Conservation (phyloP, 2,888 invertebrate species). For the Yponomeuta malinellus region DNA sequence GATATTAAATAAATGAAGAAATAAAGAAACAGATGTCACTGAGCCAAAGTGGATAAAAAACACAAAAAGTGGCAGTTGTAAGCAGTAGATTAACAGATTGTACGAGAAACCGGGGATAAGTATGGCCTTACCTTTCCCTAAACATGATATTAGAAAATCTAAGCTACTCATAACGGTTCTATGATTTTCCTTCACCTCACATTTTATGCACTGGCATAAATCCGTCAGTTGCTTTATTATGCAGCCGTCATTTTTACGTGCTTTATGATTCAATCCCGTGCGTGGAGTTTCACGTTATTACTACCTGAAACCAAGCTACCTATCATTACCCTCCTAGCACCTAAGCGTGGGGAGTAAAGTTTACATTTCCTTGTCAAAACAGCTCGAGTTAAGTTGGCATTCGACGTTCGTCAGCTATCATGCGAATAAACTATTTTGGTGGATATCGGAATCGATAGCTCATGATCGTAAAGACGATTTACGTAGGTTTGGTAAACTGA, state of each 20-base stretch:
- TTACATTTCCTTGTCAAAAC: neutral
- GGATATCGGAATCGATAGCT: constrained; percentile 9
- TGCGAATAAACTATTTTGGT: constrained; percentile 58
- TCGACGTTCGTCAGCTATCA: constrained; percentile 53
- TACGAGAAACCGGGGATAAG: too few species aligned
- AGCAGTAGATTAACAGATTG: too few species aligned
- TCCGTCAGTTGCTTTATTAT: constrained; percentile 14
- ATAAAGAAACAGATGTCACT: too few species aligned
- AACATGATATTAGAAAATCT: too few species aligned
- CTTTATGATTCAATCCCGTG: constrained; percentile 65
- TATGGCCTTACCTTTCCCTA: too few species aligned
- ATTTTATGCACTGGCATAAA: constrained; percentile 13
- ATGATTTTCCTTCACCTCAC: neutral
- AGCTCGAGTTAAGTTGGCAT: neutral
- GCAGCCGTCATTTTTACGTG: constrained; percentile 40
- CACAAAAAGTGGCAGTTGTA: too few species aligned
- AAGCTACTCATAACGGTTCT: neutral
- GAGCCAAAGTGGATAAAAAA: too few species aligned
- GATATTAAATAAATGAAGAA: too few species aligned
- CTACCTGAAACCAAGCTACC: neutral
- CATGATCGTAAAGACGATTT: constrained; percentile 10
- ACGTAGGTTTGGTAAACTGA: constrained; percentile 28
- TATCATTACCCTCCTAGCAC: neutral
- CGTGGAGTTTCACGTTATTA: constrained; percentile 38
- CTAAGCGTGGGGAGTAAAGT: neutral